Conservation (phyloP, 2,797 vertebrate genomes). For the Gambusia yucatana region DNA sequence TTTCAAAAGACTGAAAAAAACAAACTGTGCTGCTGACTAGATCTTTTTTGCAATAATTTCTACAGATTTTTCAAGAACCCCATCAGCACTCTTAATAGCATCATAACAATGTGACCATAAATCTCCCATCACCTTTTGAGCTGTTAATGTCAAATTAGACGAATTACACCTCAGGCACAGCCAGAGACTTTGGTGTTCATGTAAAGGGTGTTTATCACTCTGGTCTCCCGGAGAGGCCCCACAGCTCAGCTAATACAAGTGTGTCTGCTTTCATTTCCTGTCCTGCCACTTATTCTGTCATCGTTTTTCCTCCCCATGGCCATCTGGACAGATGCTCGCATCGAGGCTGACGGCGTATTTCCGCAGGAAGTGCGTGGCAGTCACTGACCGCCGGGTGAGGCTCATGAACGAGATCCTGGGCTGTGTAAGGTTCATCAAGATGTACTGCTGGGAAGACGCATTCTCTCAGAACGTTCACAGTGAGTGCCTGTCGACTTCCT, state of each 20-base stretch:
- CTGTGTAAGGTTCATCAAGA: constrained; percentile 89
- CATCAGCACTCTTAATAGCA: constrained; percentile 40
- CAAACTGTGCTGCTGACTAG: not conserved
- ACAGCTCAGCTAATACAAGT: constrained; percentile 64
- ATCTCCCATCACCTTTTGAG: constrained; percentile 49
- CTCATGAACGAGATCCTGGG: constrained; percentile 88
- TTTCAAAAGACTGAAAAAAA: not conserved
- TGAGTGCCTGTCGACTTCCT: constrained; percentile 64
- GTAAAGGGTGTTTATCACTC: constrained; percentile 65
- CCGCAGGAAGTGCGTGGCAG: constrained; percentile 82
- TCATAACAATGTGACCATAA: constrained; percentile 45
- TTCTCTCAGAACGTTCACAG: constrained; percentile 84
- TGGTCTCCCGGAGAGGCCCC: constrained; percentile 47
- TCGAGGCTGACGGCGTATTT: constrained; percentile 86
- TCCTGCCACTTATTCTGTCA: constrained; percentile 66
- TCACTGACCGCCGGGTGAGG: constrained; percentile 85
- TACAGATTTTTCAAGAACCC: constrained; percentile 28
- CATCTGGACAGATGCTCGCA: constrained; percentile 81
- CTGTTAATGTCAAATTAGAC: constrained; percentile 56
- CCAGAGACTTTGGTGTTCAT: constrained; percentile 54
- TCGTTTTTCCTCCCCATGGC: constrained; percentile 50
- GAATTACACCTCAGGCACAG: constrained; percentile 38
- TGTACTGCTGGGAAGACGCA: constrained; percentile 87
- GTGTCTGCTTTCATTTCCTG: constrained; percentile 80
- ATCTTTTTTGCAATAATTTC: constrained; percentile 21